Evolutionary conservation across 2,888 invertebrate genomes (phyloP), one percentile per base, ranked within the genome.

Genomic region (Ectobius pallidus): DNA sequence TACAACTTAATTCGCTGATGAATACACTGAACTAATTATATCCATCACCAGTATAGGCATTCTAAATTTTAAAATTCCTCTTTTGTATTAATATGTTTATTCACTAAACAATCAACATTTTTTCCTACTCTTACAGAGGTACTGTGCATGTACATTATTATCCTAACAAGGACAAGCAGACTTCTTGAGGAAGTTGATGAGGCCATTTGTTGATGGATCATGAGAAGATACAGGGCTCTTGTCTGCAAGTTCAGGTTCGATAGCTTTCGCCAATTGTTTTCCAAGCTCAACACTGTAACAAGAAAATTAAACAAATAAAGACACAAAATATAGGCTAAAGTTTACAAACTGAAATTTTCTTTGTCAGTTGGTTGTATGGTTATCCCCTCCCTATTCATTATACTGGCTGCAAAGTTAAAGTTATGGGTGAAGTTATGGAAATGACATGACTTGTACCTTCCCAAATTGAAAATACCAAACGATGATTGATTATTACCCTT

Each of bases 261-360:
- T 99, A n/a, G 93, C 94, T 85, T 99, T 99, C 0, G 99, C 99
- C 78, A 99, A 85, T 82, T 98, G 97, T 83, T 99, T 99, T 69
- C 99, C 99, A 78, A 99, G 88, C 84, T 99, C 99, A 69, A 99
- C 99, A 42, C 91, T 91, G 81, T 27, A 27, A 18, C 20, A n/a
- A 62, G 6, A 18, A n/a, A n/a, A n/a, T n/a, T n/a, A n/a, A n/a
- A n/a, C n/a, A n/a, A n/a, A n/a, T n/a, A n/a, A n/a, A n/a, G n/a
- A n/a, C n/a, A n/a, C n/a, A n/a, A n/a, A n/a, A n/a, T n/a, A n/a
- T n/a, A n/a, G n/a, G n/a, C n/a, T n/a, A n/a, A n/a, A n/a, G n/a
- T n/a, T n/a, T n/a, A n/a, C n/a, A n/a, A n/a, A n/a, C n/a, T n/a
- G n/a, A n/a, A n/a, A n/a, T n/a, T n/a, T n/a, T n/a, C n/a, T n/a